Base-by-base conservation (phyloP, 2,888 invertebrate genomes). In the Diarsia rubi region DNA sequence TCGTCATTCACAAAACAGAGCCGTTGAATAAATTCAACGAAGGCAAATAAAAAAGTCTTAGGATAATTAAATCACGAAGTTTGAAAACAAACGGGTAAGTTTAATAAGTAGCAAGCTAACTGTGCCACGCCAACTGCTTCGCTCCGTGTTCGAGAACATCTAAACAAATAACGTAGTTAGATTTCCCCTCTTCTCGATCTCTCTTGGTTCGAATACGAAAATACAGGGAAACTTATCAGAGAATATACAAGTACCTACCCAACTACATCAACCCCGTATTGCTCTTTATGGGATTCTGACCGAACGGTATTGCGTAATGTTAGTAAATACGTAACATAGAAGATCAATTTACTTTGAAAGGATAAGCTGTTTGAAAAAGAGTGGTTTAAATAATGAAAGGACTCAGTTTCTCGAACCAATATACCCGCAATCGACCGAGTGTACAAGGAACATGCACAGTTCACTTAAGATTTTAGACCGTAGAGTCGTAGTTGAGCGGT, bases 101-200 rank as follows among this genome's bases (percentile, higher is more conserved):
- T 90, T 88, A 82, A 86, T 88, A 89, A 87, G 85, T 88, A 88
- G 84, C 85, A 84, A 89, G 88, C 86, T 89, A 88, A 89, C 87
- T 89, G 84, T 84, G 85, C 83, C 81, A 85, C 64, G 85, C 82
- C 80, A 82, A 86, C 86, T 84, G 86, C 83, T 83, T 83, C 84
- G 83, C 79, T 86, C 78, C 77, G 83, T 86, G 87, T 89, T 88
- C 84, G 84, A 83, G 87, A 88, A 89, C 90, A 87, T 87, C 89
- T 89, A 88, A 89, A 89, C 90, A 90, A 89, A 90, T 88, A 90
- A 86, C 75, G 84, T 89, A 87, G 88, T 90, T 88, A 90, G 88
- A 86, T 88, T 89, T 88, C 83, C 84, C 86, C 83, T 88, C 84
- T 84, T 84, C 87, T 86, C 82, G 79, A 89, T 87, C 85, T 82